Base-by-base conservation (phyloP, 2,888 invertebrate genomes). In the Petrolisthes cinctipes region DNA sequence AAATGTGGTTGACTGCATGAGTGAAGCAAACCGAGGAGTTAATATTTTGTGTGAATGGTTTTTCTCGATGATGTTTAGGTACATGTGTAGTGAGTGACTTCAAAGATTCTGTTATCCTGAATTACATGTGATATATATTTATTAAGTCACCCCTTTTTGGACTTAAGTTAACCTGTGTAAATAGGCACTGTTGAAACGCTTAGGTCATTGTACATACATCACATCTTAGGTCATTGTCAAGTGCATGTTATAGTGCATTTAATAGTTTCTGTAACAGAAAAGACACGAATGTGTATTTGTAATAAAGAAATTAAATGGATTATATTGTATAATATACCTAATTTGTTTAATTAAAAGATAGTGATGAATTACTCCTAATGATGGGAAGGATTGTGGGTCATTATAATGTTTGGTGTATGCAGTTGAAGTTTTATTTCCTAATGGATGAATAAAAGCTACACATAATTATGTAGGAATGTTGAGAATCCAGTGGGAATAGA, bases 201-300 rank as follows among this genome's bases (percentile, higher is more conserved):
- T 86, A 86, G 83, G 83, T 86, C 84, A 88, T 84, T 88, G 87
- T 88, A 88, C 71, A 88, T 88, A 88, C 61, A 82, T 84, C 84
- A 88, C 84, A 84, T 83, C 84, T 88, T 71, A 81, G 84, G 83
- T 88, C 87, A 86, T 86, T 86, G 86, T 86, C 86, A 87, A 88
- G 87, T 88, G 87, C 87, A 88, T 88, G 87, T 88, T 88, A 81
- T 88, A 88, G 87, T 88, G 87, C 87, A 88, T 88, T 88, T 88
- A 75, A 86, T 86, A 86, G 86, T 86, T 86, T 86, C 83, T 84
- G 87, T 84, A 88, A 84, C 61, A 73, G 87, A 88, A 84, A 88
- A 88, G 87, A 88, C 87, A 88, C 87, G 56, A 80, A 88, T 83
- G 84, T 88, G 87, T 88, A 81, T 88, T 88, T 88, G 87, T 88